Base-by-base conservation (phyloP, 2,797 vertebrate genomes). In the Ataeniobius toweri region DNA sequence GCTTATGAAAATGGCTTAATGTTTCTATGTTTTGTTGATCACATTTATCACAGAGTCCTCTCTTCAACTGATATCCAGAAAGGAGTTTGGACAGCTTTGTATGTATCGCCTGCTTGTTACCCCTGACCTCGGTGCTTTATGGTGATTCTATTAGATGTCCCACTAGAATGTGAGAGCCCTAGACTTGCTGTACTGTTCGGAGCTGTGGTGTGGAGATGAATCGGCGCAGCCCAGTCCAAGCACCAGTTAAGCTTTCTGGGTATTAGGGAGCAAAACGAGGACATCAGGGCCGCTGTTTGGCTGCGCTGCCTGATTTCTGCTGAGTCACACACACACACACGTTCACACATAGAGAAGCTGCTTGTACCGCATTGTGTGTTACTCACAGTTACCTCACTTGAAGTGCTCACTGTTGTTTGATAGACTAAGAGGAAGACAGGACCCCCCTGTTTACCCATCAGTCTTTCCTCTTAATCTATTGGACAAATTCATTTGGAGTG, bases 61-160 rank as follows among this genome's bases (percentile, higher is more conserved):
- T 77, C 87, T 89, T 82, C 94, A 88, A 0, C 91, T 20, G 50
- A 87, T 93, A 69, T 86, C 93, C 90, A 94, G 91, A 94, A 94
- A 91, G 93, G 94, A 93, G 84, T 83, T 65, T 85, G 93, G 93
- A 90, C 89, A 91, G 88, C 91, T 94, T 92, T 94, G 94, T 95
- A 95, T 94, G 94, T 95, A 94, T 93, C 71, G 73, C 76, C 82
- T 89, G 77, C 80, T 89, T 86, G 81, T 87, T 82, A 69, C 81
- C 83, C 82, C 71, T 55, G n/a, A 56, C 83, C 79, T 83, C 72
- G 26, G 28, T 83, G 83, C 77, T 82, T 91, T 14, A 36, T 82
- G 78, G 76, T 89, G 90, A 83, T 91, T 90, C 44, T 76, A 8
- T 76, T 85, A 86, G 74, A 81, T 77, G 31, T 86, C 72, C 86